phyloP scores from a whole-genome alignment of 2,797 vertebrate species.

The Pipistrellus kuhlii region DNA sequence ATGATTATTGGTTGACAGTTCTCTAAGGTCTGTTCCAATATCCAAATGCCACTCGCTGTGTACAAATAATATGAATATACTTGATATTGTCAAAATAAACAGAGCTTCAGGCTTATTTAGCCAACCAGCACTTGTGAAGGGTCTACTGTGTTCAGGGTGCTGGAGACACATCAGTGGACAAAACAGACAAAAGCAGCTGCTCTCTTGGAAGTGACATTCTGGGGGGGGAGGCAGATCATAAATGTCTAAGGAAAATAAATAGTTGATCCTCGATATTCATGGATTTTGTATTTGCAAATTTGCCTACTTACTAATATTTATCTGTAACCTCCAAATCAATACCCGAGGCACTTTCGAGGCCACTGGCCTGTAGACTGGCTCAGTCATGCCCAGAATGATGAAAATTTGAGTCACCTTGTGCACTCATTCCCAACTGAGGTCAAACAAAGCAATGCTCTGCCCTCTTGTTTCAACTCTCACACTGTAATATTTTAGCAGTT shows the following conservation, averaged over 20 bases:
- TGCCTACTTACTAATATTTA: neutral
- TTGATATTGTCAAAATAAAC: neutral
- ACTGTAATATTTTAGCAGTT: neutral
- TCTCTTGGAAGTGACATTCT: neutral
- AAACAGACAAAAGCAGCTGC: neutral
- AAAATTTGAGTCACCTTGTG: neutral
- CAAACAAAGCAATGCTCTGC: neutral
- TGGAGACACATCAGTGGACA: neutral
- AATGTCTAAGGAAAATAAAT: neutral
- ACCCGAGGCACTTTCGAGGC: accelerated
- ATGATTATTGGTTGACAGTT: neutral
- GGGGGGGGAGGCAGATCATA: neutral
- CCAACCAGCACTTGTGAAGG: neutral
- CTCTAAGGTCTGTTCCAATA: neutral
- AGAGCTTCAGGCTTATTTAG: neutral
- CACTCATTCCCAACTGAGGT: neutral
- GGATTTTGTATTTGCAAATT: neutral
- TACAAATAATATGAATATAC: neutral
- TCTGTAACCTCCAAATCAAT: neutral
- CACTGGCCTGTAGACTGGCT: neutral
- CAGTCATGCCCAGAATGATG: neutral
- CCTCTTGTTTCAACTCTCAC: neutral
- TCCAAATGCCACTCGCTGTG: neutral
- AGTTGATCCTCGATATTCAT: neutral
- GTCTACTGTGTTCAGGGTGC: neutral